Base-by-base conservation (phyloP, 2,797 vertebrate species). In the Oryzias sinensis region DNA sequence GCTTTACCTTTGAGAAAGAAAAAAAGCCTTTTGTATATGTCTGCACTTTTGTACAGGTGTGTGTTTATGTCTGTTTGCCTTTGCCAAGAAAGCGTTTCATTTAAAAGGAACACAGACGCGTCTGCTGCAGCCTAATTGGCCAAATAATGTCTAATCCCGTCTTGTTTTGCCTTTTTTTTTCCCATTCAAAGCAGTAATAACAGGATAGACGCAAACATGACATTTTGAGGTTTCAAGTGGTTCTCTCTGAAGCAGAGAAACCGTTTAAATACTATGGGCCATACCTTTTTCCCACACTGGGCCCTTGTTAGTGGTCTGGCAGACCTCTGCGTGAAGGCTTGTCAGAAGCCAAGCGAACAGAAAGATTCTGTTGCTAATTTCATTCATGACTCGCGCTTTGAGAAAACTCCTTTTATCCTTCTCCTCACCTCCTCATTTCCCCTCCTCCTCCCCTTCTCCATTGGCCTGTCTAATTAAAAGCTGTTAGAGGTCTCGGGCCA, bases 401-500 rank as follows among this genome's bases (percentile, higher is more conserved):
- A 64, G 62, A 86, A 77, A 79, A 65, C 42, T 53, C 15, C 72
- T 73, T 80, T 75, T 70, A 80, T 86, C 68, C 64, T 67, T 62
- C 65, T 62, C 59, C 48, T 67, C 67, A 55, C 63, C 69, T 66
- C 75, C 54, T 65, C 63, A 52, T 57, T 51, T 11, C 54, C 62
- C 52, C 57, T 24, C 56, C 58, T 48, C 49, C 37, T 27, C 59
- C 56, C 53, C 62, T 56, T 42, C 49, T 75, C 64, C 63, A 60
- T 60, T 69, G 70, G 60, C 60, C 63, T 60, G 65, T 74, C 83
- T 89, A 89, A 91, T 91, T 88, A 89, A 89, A 89, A 88, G 86
- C 84, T 81, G 88, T 91, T 89, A 84, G 78, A 76, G 83, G 84
- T 76, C 86, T 86, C 85, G 83, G 86, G 68, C 79, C 86, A 90